A percentile compares a stretch with the other conserved stretches of the same genome.
These are phyloP conservation scores for Ligdia adustata DNA, from an alignment of 2,888 invertebrate genomes.

Conservation along the genomic window DNA sequence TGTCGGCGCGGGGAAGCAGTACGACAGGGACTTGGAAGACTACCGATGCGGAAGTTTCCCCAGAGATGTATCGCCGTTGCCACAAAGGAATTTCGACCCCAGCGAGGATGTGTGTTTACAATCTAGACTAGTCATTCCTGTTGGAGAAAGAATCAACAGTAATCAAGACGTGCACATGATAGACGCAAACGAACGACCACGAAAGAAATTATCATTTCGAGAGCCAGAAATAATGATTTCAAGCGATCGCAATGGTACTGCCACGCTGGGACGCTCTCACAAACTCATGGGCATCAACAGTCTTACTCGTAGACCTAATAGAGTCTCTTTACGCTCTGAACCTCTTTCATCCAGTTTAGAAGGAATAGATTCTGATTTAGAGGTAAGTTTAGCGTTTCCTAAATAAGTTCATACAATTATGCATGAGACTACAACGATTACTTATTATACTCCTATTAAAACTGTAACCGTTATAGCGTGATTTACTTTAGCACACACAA, in stretches of 20 bases:
- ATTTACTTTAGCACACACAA: no score
- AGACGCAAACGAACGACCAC: conserved; percentile 84
- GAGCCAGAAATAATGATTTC: conserved; percentile 89
- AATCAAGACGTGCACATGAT: conserved; percentile 56
- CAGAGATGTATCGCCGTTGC: conserved; percentile 53
- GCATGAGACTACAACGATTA: no score
- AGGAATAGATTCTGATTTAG: conserved; percentile 83
- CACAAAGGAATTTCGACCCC: conserved; percentile 61
- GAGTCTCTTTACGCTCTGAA: conserved; percentile 60
- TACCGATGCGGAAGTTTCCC: conserved; percentile 51
- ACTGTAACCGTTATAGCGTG: no score
- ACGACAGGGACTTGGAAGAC: conserved; percentile 58
- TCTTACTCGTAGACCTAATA: conserved; percentile 62
- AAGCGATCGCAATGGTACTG: conserved; percentile 51
- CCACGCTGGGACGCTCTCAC: conserved; percentile 66
- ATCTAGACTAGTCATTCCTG: conserved; percentile 70
- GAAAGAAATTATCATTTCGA: conserved; percentile 94
- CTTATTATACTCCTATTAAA: no score
- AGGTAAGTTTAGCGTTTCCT: no score
- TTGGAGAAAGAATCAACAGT: conserved; percentile 64
- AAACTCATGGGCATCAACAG: conserved; percentile 77
- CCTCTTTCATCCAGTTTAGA: conserved; percentile 78
- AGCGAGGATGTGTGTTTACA: conserved; percentile 71
- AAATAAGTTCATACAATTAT: no score
- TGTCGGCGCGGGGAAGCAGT: conserved; percentile 66